Percentiles rank a stretch among this genome's conserved stretches.
These are phyloP conservation scores for Smittia sp. DNA, from an alignment of 2,888 invertebrate genomes.

Conservation along the genomic window DNA sequence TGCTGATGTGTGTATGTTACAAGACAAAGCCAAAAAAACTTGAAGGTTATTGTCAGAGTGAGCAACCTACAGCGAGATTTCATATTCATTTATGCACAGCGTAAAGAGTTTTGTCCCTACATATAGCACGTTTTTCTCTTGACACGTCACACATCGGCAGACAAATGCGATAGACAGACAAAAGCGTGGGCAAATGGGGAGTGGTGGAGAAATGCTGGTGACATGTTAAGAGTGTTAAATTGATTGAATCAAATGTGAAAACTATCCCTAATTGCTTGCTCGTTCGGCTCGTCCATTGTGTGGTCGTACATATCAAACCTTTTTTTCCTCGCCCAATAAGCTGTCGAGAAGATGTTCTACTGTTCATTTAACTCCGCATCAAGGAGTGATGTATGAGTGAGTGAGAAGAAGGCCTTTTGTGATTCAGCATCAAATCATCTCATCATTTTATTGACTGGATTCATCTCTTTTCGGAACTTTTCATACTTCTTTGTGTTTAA, in stretches of 20 bases:
- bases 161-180: slow-evolving; percentile 4
- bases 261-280: slow-evolving; percentile 38
- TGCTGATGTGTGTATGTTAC: neutral
- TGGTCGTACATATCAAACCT: neutral
- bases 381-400: neutral
- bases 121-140: neutral
- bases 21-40: neutral
- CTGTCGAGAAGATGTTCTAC: neutral
- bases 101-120: neutral
- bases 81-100: slow-evolving; percentile 29
- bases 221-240: slow-evolving; percentile 40
- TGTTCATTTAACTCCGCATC: neutral
- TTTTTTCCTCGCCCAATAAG: neutral
- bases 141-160: neutral
- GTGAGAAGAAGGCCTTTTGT: neutral
- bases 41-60: slow-evolving; percentile 1
- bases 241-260: slow-evolving; percentile 41
- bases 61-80: neutral
- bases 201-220: slow-evolving; percentile 27
- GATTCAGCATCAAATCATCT: neutral
- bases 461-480: neutral
- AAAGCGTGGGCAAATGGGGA: neutral
- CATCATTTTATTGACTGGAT: slow-evolving; percentile 22
- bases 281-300: slow-evolving; percentile 1
- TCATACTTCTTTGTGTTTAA: neutral